Evolutionary conservation across 2,113 vertebrate species (phyloP).

Genomic region (Melozone crissalis): DNA sequence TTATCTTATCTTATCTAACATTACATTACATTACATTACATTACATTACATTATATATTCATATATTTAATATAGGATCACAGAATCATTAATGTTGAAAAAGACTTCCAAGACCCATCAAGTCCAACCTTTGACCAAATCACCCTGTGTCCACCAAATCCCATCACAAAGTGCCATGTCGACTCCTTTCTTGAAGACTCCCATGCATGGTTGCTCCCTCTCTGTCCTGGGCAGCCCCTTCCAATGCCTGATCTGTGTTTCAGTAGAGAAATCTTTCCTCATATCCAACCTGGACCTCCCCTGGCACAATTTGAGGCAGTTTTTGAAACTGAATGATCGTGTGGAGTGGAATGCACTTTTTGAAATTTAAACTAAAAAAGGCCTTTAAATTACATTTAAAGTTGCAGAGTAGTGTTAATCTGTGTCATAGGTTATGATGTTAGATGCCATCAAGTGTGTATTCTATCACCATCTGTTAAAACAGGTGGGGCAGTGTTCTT

Average conservation of each 20-base stretch:
- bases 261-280: not conserved
- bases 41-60: too few relatives aligned
- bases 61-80: not conserved
- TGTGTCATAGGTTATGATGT: too few relatives aligned
- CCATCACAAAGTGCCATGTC: not conserved
- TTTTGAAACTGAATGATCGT: not conserved
- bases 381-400: not conserved
- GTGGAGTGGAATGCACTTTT: not conserved
- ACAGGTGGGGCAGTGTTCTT: too few relatives aligned
- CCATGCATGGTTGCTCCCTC: not conserved
- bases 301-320: not conserved
- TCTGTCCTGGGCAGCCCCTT: not conserved
- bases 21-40: too few relatives aligned
- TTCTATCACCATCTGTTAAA: too few relatives aligned
- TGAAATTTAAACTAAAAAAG: not conserved
- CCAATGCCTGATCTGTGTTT: not conserved
- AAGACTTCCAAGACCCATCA: not conserved
- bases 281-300: too few relatives aligned
- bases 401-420: too few relatives aligned
- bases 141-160: not conserved
- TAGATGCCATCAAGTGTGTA: too few relatives aligned
- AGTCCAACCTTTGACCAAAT: not conserved
- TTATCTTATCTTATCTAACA: too few relatives aligned
- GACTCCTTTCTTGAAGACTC: not conserved
- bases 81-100: not conserved